Evolutionary conservation across 2,797 vertebrate genomes (phyloP).

Genomic region (Sus cebifrons): DNA sequence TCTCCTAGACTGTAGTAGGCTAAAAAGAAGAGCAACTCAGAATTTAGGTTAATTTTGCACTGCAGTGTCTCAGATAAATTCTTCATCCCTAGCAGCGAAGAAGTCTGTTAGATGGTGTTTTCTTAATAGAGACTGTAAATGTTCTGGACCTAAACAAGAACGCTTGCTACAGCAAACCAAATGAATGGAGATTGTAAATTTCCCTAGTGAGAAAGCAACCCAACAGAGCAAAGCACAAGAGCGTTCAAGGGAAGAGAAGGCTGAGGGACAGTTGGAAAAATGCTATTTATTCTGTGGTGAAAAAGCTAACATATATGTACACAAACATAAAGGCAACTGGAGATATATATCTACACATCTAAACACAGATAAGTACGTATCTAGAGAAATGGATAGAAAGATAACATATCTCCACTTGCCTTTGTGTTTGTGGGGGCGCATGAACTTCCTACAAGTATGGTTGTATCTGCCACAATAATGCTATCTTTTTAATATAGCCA

Average conservation of each 20-base stretch:
- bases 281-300: not conserved
- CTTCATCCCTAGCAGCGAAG: not conserved
- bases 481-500: slow-evolving; percentile 34
- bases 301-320: not conserved
- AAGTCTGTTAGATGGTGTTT: slow-evolving; percentile 58
- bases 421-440: not conserved
- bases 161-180: slow-evolving; percentile 69
- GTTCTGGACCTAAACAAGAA: slow-evolving; percentile 43
- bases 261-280: slow-evolving; percentile 13
- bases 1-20: not conserved
- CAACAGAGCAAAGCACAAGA: slow-evolving; percentile 47
- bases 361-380: not conserved
- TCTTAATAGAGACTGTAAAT: slow-evolving; percentile 51
- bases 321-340: not conserved
- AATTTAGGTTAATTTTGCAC: slow-evolving; percentile 60
- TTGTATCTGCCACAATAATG: slow-evolving; percentile 40
- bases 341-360: not conserved
- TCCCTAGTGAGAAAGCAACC: slow-evolving; percentile 66
- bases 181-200: slow-evolving; percentile 41
- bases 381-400: not conserved
- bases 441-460: not conserved
- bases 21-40: slow-evolving; percentile 13
- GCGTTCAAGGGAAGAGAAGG: slow-evolving; percentile 69
- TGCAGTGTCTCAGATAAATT: not conserved
- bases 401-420: not conserved